Conservation (phyloP, 2,888 invertebrate species). For the Chloromyia formosa region DNA sequence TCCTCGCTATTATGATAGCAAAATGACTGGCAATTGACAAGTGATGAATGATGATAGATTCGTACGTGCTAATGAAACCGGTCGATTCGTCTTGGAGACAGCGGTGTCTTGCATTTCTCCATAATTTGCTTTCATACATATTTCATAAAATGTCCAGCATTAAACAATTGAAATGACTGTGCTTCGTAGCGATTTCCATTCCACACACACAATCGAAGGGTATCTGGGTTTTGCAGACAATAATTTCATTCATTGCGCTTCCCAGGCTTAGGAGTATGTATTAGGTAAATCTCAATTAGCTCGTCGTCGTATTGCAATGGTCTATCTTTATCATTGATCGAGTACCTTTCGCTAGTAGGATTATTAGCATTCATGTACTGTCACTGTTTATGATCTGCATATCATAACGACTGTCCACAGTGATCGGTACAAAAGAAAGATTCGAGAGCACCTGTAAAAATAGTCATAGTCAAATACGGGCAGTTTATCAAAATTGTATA, state of each 20-base stretch:
- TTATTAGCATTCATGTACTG: not conserved
- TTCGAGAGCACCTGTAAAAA: too few species aligned
- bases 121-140: not conserved
- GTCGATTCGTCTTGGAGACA: not conserved
- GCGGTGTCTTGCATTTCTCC: not conserved
- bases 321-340: not conserved
- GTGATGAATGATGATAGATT: too few species aligned
- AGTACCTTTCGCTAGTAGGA: not conserved
- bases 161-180: not conserved
- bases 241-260: not conserved
- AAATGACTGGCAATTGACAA: too few species aligned
- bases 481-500: too few species aligned
- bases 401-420: not conserved
- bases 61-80: not conserved
- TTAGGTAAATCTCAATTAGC: slow-evolving; percentile 21
- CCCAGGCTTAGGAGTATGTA: not conserved
- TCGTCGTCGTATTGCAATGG: not conserved
- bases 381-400: slow-evolving; percentile 1
- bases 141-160: not conserved
- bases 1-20: too few species aligned
- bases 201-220: not conserved
- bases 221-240: not conserved
- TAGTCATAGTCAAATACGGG: too few species aligned
- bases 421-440: too few species aligned
- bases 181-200: not conserved